Base-by-base conservation (phyloP, 2,113 vertebrate genomes). In the Urocolius indicus region DNA sequence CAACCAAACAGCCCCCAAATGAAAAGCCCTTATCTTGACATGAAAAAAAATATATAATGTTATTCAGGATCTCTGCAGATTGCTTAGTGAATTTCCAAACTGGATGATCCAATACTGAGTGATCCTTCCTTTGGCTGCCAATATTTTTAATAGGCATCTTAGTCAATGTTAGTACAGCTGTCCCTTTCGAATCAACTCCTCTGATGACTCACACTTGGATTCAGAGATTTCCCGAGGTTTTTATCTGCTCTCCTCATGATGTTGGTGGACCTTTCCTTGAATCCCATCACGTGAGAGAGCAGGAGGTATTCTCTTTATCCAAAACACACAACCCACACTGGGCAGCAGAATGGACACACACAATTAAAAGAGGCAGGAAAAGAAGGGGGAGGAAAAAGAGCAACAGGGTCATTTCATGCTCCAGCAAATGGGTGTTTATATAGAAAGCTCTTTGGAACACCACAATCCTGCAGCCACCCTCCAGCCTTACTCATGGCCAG, bases 121-220 rank as follows among this genome's bases (percentile, higher is more conserved):
- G 96, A 96, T 96, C 77, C 87, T 93, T 93, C 87, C 76, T 81
- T 59, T 29, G 87, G 45, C 80, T 94, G 95, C 96, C 97, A 97
- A 65, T 95, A 91, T 95, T 97, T 97, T 97, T 97, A 97, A 97
- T 90, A 96, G 94, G 88, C 95, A 95, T 96, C 96, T 97, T 96
- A 97, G 95, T 92, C 94, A 96, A 90, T 97, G 97, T 98, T 98
- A 97, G 97, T 92, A 96, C 97, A 98, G 97, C 97, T 98, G 97
- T 87, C 93, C 89, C 89, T 73, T 94, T 84, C 91, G 85, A 90
- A 97, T 97, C 95, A 95, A 32, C 90, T 34, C 87, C 91, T 93
- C 81, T 90, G 76, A 84, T 96, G 96, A 97, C 89, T 97, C 95
- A 96, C 91, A 90, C 95, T 96, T 95, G 91, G 95, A 97, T 49